Evolutionary conservation across 1,140 invertebrate species (phyloP).

Genomic region (Hyles euphorbiae): DNA sequence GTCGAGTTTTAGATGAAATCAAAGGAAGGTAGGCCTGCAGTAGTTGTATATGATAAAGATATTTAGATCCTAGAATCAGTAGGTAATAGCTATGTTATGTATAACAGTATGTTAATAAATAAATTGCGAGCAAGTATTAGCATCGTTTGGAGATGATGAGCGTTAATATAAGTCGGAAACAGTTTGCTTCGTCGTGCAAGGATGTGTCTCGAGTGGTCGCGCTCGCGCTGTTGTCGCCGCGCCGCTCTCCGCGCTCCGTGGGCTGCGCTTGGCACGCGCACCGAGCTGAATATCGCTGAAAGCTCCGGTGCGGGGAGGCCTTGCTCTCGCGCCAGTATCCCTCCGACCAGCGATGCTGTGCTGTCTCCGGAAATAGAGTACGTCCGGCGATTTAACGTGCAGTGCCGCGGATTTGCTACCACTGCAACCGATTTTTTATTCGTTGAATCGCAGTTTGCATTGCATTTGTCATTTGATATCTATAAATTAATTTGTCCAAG

Average conservation of each 20-base stretch:
- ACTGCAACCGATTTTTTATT: constrained; percentile 34
- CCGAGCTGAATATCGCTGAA: constrained; percentile 47
- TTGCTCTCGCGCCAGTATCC: constrained; percentile 64
- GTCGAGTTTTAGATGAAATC: too few species aligned
- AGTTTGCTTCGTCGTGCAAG: background rate
- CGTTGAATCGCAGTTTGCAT: constrained; percentile 48
- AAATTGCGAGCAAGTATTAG: too few species aligned
- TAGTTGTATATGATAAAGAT: too few species aligned
- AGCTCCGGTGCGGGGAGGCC: constrained; percentile 49
- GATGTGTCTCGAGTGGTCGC: background rate
- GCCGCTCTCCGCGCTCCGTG: constrained; percentile 19
- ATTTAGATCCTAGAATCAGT: too few species aligned
- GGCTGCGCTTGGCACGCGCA: constrained; percentile 53
- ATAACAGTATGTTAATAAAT: too few species aligned
- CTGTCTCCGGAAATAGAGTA: constrained; percentile 76
- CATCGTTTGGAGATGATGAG: too few species aligned
- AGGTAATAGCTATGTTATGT: too few species aligned
- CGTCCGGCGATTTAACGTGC: constrained; percentile 45
- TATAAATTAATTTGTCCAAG: background rate
- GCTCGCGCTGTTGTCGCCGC: constrained; percentile 4
- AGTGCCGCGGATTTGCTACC: constrained; percentile 35
- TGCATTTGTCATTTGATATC: background rate
- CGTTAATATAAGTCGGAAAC: constrained; percentile 1
- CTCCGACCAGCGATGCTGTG: constrained; percentile 76
- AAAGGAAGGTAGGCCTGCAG: too few species aligned